A percentile compares a stretch with the other conserved stretches of the same genome.
Evolutionary conservation across 2,888 invertebrate species (phyloP).

Genomic region (Tenodera sinensis): DNA sequence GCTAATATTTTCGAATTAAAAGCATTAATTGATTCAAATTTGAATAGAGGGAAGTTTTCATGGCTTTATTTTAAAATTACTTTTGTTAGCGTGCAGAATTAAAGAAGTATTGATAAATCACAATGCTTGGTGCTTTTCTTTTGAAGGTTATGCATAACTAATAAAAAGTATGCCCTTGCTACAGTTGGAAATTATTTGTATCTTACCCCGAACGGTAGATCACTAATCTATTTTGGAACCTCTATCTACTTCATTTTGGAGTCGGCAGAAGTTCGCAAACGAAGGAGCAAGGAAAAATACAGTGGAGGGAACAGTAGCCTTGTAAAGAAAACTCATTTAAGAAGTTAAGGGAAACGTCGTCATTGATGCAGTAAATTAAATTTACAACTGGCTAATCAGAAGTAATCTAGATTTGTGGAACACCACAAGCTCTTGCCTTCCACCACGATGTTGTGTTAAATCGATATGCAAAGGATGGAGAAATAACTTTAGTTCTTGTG

Average conservation of each 20-base stretch:
- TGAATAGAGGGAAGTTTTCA: too few relatives aligned
- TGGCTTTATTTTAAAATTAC: too few relatives aligned
- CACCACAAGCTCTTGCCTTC: not conserved
- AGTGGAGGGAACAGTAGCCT: not conserved
- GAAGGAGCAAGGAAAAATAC: not conserved
- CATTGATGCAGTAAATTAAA: not conserved
- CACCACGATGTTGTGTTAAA: not conserved
- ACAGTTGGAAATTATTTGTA: too few relatives aligned
- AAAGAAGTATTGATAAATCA: too few relatives aligned
- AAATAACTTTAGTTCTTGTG: not conserved
- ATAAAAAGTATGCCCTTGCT: too few relatives aligned
- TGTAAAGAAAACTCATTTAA: not conserved
- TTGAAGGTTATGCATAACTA: too few relatives aligned
- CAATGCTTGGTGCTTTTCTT: too few relatives aligned
- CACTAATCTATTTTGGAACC: too few relatives aligned
- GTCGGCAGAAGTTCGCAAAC: not conserved
- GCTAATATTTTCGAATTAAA: too few relatives aligned
- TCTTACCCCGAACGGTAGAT: too few relatives aligned
- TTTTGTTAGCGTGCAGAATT: too few relatives aligned
- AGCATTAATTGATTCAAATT: too few relatives aligned
- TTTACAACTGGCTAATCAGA: not conserved
- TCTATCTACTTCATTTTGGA: not conserved
- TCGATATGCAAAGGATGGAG: not conserved
- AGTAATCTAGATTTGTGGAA: not conserved
- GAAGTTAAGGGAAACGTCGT: not conserved